phyloP scores from a whole-genome alignment of 2,797 vertebrate genomes.

The Siniperca scherzeri region DNA sequence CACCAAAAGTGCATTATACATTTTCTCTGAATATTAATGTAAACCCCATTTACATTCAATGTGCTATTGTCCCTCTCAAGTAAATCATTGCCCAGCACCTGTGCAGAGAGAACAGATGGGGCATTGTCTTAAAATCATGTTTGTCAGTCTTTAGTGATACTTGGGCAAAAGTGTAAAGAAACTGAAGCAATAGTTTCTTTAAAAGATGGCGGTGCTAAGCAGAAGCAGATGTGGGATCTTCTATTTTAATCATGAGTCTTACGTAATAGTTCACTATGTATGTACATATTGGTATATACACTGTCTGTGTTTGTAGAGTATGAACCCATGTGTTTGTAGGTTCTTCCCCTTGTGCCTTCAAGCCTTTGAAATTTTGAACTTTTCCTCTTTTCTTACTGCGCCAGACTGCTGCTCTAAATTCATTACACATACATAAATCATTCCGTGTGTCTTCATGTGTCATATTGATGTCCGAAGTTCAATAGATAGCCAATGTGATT shows the following conservation, averaged over 20 bases:
- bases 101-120: constrained; percentile 35
- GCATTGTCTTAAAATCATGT: constrained; percentile 34
- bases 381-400: constrained; percentile 17
- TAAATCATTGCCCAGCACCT: constrained; percentile 30
- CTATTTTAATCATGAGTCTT: constrained; percentile 10
- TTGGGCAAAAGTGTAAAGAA: constrained; percentile 1
- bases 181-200: constrained; percentile 30
- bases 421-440: constrained; percentile 60
- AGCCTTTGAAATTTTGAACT: constrained; percentile 37
- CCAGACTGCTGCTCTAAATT: constrained; percentile 45
- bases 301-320: constrained; percentile 13
- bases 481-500: constrained; percentile 39
- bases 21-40: constrained; percentile 4
- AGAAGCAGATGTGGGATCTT: constrained; percentile 12
- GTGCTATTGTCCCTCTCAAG: neutral
- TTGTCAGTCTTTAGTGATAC: constrained; percentile 19
- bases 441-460: constrained; percentile 33
- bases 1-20: neutral
- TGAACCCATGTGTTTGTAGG: neutral
- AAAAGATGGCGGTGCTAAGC: constrained; percentile 24
- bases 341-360: constrained; percentile 14
- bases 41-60: neutral
- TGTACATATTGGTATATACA: neutral
- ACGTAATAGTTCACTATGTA: constrained; percentile 2
- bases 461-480: constrained; percentile 48